These are phyloP conservation scores for Lophura nycthemera DNA, from an alignment of 2,113 vertebrate genomes.

Conservation along the genomic window DNA sequence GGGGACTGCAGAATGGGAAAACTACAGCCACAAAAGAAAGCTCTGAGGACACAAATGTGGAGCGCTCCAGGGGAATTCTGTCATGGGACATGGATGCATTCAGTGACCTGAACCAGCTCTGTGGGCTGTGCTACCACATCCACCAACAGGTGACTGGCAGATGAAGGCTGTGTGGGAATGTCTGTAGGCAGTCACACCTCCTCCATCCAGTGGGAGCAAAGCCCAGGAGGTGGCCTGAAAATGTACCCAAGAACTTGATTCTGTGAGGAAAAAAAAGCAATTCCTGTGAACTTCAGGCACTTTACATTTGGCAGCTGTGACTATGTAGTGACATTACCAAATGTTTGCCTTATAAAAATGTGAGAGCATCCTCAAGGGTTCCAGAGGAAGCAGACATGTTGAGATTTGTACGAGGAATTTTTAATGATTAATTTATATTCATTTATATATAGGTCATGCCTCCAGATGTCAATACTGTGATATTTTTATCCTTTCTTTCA, in stretches of 20 bases:
- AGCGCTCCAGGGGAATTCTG: not conserved
- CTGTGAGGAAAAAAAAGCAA: not conserved
- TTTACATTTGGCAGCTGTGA: not conserved
- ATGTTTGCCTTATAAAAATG: not conserved
- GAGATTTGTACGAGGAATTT: not conserved
- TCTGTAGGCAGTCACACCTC: not conserved
- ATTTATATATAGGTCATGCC: not conserved
- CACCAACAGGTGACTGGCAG: accelerated
- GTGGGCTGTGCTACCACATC: not conserved
- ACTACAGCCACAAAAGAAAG: not conserved
- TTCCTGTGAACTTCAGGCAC: not conserved
- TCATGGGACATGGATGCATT: not conserved
- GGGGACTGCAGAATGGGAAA: not conserved
- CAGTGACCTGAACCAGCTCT: not conserved
- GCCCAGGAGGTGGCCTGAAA: not conserved
- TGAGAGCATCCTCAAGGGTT: not conserved
- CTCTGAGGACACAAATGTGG: not conserved
- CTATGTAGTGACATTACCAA: not conserved
- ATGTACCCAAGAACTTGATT: not conserved
- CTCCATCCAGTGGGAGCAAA: not conserved
- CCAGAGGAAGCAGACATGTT: not conserved
- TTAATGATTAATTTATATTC: not conserved
- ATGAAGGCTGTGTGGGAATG: accelerated
- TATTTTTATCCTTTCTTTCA: not conserved
- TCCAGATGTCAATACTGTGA: not conserved